Evolutionary conservation across 1,140 invertebrate genomes (phyloP).

Genomic region (Papilio machaon): DNA sequence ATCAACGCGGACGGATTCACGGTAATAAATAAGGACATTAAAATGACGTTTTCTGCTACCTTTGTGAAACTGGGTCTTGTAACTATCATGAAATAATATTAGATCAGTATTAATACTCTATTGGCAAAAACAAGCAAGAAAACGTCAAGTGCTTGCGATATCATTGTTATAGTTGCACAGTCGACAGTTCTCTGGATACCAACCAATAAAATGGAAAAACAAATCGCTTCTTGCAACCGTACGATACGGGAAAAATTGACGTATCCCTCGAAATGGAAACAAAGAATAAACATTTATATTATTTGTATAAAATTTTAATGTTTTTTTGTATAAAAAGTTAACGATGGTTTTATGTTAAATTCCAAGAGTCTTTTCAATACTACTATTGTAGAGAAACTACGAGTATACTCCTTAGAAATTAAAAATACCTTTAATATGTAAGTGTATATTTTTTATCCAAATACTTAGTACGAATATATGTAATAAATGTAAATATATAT

Average conservation of each 20-base stretch:
- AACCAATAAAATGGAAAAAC: conserved; percentile 4
- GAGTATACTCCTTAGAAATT: too few species aligned
- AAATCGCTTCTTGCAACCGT: neutral
- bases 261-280: neutral
- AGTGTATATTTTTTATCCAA: too few species aligned
- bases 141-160: neutral
- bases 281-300: neutral
- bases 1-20: too few species aligned
- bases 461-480: too few species aligned
- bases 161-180: conserved; percentile 1
- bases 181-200: neutral
- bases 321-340: too few species aligned
- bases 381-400: too few species aligned
- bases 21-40: too few species aligned
- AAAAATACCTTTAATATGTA: too few species aligned
- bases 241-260: neutral
- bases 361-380: too few species aligned
- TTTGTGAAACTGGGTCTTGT: neutral
- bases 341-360: too few species aligned
- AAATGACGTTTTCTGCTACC: neutral
- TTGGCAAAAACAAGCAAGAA: conserved; percentile 4
- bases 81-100: neutral
- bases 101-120: neutral
- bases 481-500: too few species aligned
- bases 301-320: neutral